Evolutionary conservation across 1,140 invertebrate genomes (phyloP), one percentile per base, ranked within the genome.

Genomic region (Babylonia areolata): DNA sequence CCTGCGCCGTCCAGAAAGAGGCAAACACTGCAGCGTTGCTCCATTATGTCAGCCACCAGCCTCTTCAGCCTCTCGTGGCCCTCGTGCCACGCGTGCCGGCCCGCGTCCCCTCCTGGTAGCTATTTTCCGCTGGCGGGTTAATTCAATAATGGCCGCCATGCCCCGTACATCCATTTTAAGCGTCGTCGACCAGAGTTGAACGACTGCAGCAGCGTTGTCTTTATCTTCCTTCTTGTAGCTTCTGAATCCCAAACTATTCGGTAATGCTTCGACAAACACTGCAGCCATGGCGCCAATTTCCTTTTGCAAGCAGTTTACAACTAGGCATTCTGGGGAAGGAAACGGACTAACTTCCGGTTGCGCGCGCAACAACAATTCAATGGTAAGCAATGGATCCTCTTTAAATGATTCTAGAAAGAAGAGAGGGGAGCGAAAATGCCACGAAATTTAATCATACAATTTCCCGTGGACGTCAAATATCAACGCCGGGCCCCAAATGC

Each of bases 371-470:
- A 20, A 64, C 64, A 84, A 84, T 33, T 40, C 69, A 33, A 73
- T 75, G 64, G 71, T 84, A 73, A 42, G 82, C 69, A 64, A 84
- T 64, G 64, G 54, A 28, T 40, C 51, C 82, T 84, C n/a, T 80
- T n/a, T 79, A 79, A 80, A 80, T 84, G 82, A 84, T 84, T 81
- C 42, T n/a, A 69, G 39, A 46, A 46, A 39, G 31, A 31, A 69
- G 69, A 35, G 37, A 84, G 40, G 3, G 31, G 81, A 33, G 82
- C 42, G 64, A 20, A 46, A 71, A 71, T 39, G 23, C 64, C 64
- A 69, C 64, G 82, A 84, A 84, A 84, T 84, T 84, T 84, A 84
- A 84, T 84, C 82, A 84, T 40, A 84, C 82, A 84, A 84, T 84
- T 84, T 84, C 82, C n/a, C 82, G 75, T 46, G 64, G 69, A 73